Evolutionary conservation across 2,113 vertebrate species (phyloP), one percentile per base, ranked within the genome.

Genomic region (Trogon melanurus): DNA sequence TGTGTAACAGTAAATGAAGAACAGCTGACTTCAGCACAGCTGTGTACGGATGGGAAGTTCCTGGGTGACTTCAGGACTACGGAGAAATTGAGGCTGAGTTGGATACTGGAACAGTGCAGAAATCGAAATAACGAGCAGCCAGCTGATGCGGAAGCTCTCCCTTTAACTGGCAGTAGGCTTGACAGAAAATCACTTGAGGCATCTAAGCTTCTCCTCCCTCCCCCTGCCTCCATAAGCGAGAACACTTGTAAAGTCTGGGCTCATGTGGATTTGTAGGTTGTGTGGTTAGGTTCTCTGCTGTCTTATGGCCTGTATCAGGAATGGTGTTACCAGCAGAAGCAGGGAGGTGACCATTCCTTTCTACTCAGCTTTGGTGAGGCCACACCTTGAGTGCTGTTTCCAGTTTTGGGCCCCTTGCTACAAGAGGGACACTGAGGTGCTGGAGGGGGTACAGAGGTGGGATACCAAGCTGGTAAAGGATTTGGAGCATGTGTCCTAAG

Each of bases 1-100:
- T 27, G 32, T 0, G 3, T 58, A 38, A 57, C 34, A 69, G 48
- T 65, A 66, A 73, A 60, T 58, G 67, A 72, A 65, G 64, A 94
- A 30, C 41, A 81, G 81, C 73, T 88, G 72, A 93, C 73, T 73
- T 89, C 60, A 81, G 79, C n/a, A 29, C 29, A 30, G 38, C 64
- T 58, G 6, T 38, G 64, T 86, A 41, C 30, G 56, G 34, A 34
- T 47, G 48, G 69, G 83, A 48, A 78, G 53, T 64, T 94, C 56
- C 54, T 79, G 71, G n/a, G 14, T 91, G 82, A 51, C 48, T 79
- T 88, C 16, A 65, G 67, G 57, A 38, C 74, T 71, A n/a, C 15
- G 25, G 53, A 89, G 79, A 82, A 76, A 41, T 16, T 53, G 38
- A 34, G 69, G 44, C 57, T 19, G 51, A 64, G 51, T 25, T 7